These are phyloP conservation scores for Oryzias sinensis DNA, from an alignment of 2,797 vertebrate species.

Conservation along the genomic window DNA sequence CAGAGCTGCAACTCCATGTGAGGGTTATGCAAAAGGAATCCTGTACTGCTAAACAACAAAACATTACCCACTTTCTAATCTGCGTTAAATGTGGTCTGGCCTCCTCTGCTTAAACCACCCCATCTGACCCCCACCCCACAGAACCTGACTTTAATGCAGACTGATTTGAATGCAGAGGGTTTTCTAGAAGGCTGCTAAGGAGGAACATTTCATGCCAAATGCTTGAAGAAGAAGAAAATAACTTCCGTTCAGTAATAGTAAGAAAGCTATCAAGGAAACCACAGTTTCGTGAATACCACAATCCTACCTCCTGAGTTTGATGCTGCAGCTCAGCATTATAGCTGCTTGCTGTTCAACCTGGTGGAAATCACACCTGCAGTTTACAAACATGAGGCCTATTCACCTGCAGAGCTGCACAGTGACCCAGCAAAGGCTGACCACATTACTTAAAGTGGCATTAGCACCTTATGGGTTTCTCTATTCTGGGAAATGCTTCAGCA, in stretches of 20 bases:
- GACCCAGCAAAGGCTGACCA: background rate
- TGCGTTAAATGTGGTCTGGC: conserved; percentile 18
- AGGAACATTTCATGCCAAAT: conserved; percentile 42
- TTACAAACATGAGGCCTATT: background rate
- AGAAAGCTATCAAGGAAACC: conserved; percentile 60
- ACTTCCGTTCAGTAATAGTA: conserved; percentile 59
- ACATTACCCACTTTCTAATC: conserved; percentile 10
- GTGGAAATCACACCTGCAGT: conserved; percentile 11
- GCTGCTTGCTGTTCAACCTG: conserved; percentile 24
- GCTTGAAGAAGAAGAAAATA: conserved; percentile 29
- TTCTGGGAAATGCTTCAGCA: conserved; percentile 44
- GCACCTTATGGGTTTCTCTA: conserved; percentile 15
- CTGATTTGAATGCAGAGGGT: conserved; percentile 31
- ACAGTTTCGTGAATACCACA: conserved; percentile 38
- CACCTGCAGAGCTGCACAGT: background rate
- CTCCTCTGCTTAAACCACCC: conserved; percentile 6
- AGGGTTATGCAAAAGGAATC: background rate
- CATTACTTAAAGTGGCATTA: conserved; percentile 6
- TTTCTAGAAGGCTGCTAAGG: conserved; percentile 19
- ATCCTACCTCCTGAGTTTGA: background rate
- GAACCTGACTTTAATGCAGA: background rate
- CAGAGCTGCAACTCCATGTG: no score
- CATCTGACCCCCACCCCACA: conserved; percentile 25
- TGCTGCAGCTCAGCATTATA: conserved; percentile 16
- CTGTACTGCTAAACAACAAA: background rate